Base-by-base conservation (phyloP, 2,888 invertebrate genomes). In the Scaptomyza polygonia region DNA sequence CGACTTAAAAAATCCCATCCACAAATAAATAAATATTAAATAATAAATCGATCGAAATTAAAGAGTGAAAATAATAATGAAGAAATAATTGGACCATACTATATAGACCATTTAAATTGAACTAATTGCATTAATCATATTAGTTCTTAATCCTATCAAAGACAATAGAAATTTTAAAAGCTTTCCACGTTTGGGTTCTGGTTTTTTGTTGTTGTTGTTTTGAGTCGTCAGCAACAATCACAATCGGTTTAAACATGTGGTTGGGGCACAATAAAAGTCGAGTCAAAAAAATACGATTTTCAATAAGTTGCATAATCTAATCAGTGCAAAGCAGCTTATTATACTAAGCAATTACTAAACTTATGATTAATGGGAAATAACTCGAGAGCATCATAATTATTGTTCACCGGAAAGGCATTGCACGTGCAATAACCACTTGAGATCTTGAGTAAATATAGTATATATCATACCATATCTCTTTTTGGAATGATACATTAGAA, bases 291-390 rank as follows among this genome's bases (percentile, higher is more conserved):
- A n/a, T 11, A 18, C 6, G 1, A 27, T 7, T 36, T 18, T 9
- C 7, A 58, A 14, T 16, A 21, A 29, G 27, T n/a, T n/a, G n/a
- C n/a, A n/a, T 34, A 44, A 43, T 72, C 71, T 67, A 36, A 72
- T 62, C 67, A 39, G 18, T 14, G 12, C 29, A 36, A 51, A 25
- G 16, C 25, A 25, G 16, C 29, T 12, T 4, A 1, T 9, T n/a
- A n/a, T n/a, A n/a, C n/a, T n/a, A 27, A 3, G 6, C 7, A 32
- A 47, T 56, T 18, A 7, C 42, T 30, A 25, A 47, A 45, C 36
- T 54, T 42, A 48, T 43, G 32, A 36, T 39, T 29, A 32, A 47
- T 18, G 32, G 3, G 27, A 32, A 29, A 14, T 12, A 3, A 34
- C 25, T 36, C 25, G 7, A 8, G n/a, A 4, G 2, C n/a, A 3